Evolutionary conservation across 2,888 invertebrate species (phyloP), one percentile per base, ranked within the genome.

Genomic region (Mycalesis mineus): DNA sequence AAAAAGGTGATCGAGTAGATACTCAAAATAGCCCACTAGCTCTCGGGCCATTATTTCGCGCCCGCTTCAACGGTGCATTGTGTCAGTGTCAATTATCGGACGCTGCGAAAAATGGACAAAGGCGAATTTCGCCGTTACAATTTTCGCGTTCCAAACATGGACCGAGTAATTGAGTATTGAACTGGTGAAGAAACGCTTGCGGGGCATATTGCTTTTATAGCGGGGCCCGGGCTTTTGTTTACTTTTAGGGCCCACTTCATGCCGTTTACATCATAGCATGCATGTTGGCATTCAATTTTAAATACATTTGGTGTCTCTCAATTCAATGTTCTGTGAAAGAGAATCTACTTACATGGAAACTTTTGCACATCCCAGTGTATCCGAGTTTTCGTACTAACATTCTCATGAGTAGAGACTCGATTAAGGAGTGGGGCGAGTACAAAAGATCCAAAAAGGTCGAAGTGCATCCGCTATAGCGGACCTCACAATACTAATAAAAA

Each of bases 51-150:
- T 6, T 14, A 39, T 33, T 31, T 47, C 47, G 31, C 47, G 15
- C 55, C 47, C 39, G 58, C 48, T 37, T 58, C 57, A 58, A 50
- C 48, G 37, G 60, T 58, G 64, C 61, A 67, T 66, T 67, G 65
- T 65, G 64, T 55, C 65, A 58, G 54, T 68, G 68, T 68, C 68
- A 68, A 69, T 69, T 69, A 68, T 62, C 59, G 61, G 28, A 48
- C 58, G 59, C 48, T 58, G 64, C 54, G 62, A 63, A 53, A 61
- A 66, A 64, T 62, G 63, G 65, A 66, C 64, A 65, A 65, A 63
- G 61, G 55, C 57, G 31, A 65, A 65, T 61, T 68, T 63, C 62
- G 55, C 61, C 62, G 57, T 64, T 60, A 63, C 61, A 62, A 62
- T 62, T 62, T 63, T 60, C 55, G 57, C 52, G 52, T 59, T 58